A percentile compares a stretch with the other conserved stretches of the same genome.
Conservation (phyloP, 2,888 invertebrate species). For the Nymphalis c-album region DNA sequence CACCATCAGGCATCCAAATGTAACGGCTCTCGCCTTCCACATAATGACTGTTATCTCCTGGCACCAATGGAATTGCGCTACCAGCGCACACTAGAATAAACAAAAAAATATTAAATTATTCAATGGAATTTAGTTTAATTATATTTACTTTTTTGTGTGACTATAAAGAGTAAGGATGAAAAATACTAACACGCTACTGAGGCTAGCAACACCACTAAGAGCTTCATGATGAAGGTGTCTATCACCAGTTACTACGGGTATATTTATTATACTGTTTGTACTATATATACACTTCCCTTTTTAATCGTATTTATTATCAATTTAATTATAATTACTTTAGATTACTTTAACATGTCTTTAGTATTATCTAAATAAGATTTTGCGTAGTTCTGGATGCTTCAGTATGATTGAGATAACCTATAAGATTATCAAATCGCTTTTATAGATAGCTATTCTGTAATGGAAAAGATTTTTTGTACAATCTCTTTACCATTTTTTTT, state of each 20-base stretch:
- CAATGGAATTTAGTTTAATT: too few relatives aligned
- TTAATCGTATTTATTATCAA: slow-evolving; percentile 10
- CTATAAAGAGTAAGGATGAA: slow-evolving; percentile 7
- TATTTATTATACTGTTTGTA: slow-evolving; percentile 26
- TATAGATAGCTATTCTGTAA: too few relatives aligned
- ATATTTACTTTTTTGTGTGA: too few relatives aligned
- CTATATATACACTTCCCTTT: background rate
- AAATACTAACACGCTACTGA: slow-evolving; percentile 49
- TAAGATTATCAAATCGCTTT: background rate
- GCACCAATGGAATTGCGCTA: slow-evolving; percentile 51
- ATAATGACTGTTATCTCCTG: slow-evolving; percentile 71
- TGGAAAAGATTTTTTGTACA: too few relatives aligned
- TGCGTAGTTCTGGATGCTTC: background rate
- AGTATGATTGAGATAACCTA: background rate
- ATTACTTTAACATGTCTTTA: background rate
- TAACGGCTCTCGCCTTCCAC: slow-evolving; percentile 70
- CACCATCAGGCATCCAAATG: slow-evolving; percentile 72
- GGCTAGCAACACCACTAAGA: slow-evolving; percentile 47
- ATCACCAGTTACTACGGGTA: background rate
- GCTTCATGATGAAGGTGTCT: slow-evolving; percentile 46
- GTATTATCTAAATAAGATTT: background rate
- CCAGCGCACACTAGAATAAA: slow-evolving; percentile 54
- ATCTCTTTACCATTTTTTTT: too few relatives aligned
- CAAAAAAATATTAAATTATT: slow-evolving; percentile 1
- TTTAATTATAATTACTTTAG: background rate